These are phyloP conservation scores for Cyprinus carpio DNA, from an alignment of 2,113 vertebrate genomes.

Conservation along the genomic window DNA sequence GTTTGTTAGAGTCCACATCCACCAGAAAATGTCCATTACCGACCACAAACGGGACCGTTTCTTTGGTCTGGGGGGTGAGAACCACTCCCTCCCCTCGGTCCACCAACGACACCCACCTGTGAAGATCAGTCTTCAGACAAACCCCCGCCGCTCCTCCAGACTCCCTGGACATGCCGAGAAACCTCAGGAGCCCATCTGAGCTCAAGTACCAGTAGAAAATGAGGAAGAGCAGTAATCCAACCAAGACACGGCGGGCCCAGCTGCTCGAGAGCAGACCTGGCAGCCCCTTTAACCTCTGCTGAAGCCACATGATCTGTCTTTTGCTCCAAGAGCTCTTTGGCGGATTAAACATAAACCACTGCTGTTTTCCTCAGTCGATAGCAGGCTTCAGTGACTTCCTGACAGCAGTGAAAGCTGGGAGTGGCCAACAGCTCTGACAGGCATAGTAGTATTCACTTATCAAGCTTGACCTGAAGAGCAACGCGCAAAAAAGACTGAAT, in stretches of 20 bases:
- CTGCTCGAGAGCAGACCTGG: conserved; percentile 94
- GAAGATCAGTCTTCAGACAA: conserved; percentile 81
- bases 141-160: conserved; percentile 75
- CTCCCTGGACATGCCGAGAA: conserved; percentile 69
- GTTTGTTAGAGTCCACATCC: conserved; percentile 80
- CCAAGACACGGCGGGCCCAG: conserved; percentile 87
- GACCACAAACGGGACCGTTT: conserved; percentile 78
- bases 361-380: not conserved
- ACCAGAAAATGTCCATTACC: conserved; percentile 87
- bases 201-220: conserved; percentile 87
- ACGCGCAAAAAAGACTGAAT: not conserved
- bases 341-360: not conserved
- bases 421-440: conserved; percentile 20
- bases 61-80: conserved; percentile 64
- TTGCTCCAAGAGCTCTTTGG: conserved; percentile 17
- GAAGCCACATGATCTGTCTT: conserved; percentile 83
- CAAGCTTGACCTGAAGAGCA: not conserved
- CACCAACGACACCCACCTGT: conserved; percentile 75
- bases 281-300: conserved; percentile 90
- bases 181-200: conserved; percentile 71
- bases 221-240: conserved; percentile 80
- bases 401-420: conserved; percentile 20
- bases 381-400: conserved; percentile 4
- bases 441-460: not conserved
- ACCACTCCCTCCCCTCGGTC: conserved; percentile 74